Base-by-base conservation (phyloP, 2,113 vertebrate species). In the Phyllostomus discolor region DNA sequence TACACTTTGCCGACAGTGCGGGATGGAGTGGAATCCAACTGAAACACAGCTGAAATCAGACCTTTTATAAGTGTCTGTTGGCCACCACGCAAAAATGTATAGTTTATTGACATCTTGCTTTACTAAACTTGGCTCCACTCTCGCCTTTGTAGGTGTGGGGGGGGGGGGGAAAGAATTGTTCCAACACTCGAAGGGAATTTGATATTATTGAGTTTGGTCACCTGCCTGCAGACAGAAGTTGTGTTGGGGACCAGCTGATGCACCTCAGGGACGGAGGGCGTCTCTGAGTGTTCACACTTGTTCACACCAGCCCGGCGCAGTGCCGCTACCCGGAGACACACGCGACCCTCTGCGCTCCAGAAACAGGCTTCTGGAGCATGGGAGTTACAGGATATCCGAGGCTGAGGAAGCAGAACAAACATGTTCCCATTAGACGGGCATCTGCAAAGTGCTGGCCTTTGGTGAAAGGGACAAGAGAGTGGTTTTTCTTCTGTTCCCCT, bases 61-160 rank as follows among this genome's bases (percentile, higher is more conserved):
- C 80, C 41, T 96, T 91, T 95, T 94, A 24, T 67, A 91, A 91
- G 88, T 73, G 35, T 95, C 95, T 82, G 62, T 28, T 88, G 96
- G 95, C 96, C 85, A 94, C 54, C 54, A 75, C 48, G 41, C 75
- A 93, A 62, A 93, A 91, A 92, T 22, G 64, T 43, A 20, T 59
- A 66, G 80, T 86, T 95, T 97, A 96, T 20, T 81, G 88, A 85
- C 94, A 73, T 95, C 41, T 88, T 90, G 78, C 82, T 92, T 94
- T 94, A 88, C 91, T 90, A 82, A 90, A 90, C 78, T 80, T 79
- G 86, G 86, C 95, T 93, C 52, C 31, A 46, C 19, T 67, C 26
- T 91, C 33, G 75, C 87, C 81, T 78, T 57, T 14, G 64, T 79
- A 20, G 31, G 62, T 83, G 31, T 89, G n/a, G n/a, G n/a, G n/a